Evolutionary conservation across 2,113 vertebrate species (phyloP).

Genomic region (Sceloporus undulatus): DNA sequence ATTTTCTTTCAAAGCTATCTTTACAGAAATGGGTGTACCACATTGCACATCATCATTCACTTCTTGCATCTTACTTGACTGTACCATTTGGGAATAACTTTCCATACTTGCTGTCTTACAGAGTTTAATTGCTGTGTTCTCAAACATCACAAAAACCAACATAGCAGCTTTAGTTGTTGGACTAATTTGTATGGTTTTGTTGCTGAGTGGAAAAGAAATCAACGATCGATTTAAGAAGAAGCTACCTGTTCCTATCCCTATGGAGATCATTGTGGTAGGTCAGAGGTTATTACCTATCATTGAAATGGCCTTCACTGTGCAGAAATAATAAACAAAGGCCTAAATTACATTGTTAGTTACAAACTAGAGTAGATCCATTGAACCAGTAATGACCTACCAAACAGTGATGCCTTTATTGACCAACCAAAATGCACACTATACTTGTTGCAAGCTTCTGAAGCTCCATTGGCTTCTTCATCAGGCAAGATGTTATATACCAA

Average conservation of each 20-base stretch:
- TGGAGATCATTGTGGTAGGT: conserved; percentile 95
- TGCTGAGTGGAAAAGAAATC: conserved; percentile 88
- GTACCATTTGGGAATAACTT: conserved; percentile 20
- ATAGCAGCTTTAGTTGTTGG: conserved; percentile 86
- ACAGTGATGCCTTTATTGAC: too few species aligned
- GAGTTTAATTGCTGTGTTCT: conserved; percentile 86
- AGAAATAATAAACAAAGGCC: background rate
- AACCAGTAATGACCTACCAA: too few species aligned
- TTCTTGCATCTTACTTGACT: background rate
- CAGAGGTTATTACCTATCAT: background rate
- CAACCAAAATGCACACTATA: too few species aligned
- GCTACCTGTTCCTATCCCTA: conserved; percentile 93
- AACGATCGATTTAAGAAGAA: conserved; percentile 93
- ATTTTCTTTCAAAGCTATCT: background rate
- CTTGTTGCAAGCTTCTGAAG: too few species aligned
- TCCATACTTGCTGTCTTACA: conserved; percentile 72
- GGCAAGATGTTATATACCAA: too few species aligned
- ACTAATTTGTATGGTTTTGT: conserved; percentile 83
- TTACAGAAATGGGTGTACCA: background rate
- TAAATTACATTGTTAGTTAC: background rate
- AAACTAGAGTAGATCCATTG: too few species aligned
- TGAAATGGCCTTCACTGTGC: background rate
- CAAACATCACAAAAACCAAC: conserved; percentile 87
- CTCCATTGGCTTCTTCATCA: too few species aligned
- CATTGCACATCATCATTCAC: background rate